Conservation (phyloP, 2,888 invertebrate genomes). For the Parnassius glacialis region DNA sequence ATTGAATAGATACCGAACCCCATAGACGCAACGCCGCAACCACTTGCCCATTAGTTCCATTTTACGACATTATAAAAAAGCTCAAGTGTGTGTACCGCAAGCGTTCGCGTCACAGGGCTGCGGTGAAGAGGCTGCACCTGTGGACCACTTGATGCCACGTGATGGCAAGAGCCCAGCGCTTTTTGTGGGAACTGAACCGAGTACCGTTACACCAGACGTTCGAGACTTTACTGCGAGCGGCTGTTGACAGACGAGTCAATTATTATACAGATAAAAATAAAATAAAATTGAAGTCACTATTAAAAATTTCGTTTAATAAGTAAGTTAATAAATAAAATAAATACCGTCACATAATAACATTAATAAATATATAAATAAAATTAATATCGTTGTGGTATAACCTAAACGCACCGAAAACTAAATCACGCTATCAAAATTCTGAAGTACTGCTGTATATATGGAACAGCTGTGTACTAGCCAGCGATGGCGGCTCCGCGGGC, state of each 20-base stretch:
- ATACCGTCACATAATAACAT: not conserved
- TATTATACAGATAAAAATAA: too few species aligned
- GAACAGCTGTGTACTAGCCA: too few species aligned
- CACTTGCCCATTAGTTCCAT: slow-evolving; percentile 1
- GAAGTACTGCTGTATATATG: too few species aligned
- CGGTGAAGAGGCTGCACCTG: slow-evolving; percentile 41
- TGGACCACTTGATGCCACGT: slow-evolving; percentile 52
- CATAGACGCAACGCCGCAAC: not conserved
- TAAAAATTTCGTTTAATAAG: too few species aligned
- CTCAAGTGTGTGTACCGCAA: slow-evolving; percentile 8
- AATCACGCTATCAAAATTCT: too few species aligned
- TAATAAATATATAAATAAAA: too few species aligned
- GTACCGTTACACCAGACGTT: slow-evolving; percentile 12
- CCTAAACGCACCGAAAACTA: too few species aligned
- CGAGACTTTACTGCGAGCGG: not conserved
- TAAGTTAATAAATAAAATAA: too few species aligned
- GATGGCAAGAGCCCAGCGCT: slow-evolving; percentile 23
- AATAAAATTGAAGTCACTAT: not conserved
- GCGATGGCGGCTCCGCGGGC: too few species aligned
- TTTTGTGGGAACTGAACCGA: slow-evolving; percentile 17
- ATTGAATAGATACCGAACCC: too few species aligned
- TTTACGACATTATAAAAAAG: slow-evolving; percentile 15
- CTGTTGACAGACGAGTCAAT: too few species aligned
- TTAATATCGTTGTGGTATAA: too few species aligned
- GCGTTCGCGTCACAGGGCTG: slow-evolving; percentile 8